Percentiles rank a stretch among this genome's conserved stretches.
Conservation (phyloP, 1,140 invertebrate species). For the Orchesella cincta region DNA sequence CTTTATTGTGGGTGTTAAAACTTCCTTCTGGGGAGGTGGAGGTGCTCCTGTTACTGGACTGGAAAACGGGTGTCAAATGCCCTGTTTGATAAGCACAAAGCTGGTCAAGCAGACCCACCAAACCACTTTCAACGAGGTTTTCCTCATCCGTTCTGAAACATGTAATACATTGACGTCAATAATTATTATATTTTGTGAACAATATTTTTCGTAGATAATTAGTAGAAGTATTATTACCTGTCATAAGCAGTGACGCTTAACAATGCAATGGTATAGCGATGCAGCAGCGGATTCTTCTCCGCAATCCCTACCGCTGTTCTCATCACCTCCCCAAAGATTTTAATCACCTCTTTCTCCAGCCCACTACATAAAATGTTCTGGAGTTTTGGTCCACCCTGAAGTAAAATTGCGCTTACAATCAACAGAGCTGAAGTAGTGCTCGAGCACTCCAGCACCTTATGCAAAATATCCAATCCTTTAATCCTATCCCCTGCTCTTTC, state of each 20-base stretch:
- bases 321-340: slow-evolving; percentile 14
- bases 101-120: slow-evolving; percentile 27
- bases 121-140: slow-evolving; percentile 22
- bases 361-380: slow-evolving; percentile 7
- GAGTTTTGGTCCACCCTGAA: background rate
- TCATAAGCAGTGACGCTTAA: slow-evolving; percentile 24
- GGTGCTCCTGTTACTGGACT: background rate
- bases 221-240: too few relatives aligned
- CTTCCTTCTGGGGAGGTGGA: background rate
- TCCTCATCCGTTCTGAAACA: slow-evolving; percentile 24
- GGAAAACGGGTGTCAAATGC: background rate
- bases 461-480: background rate
- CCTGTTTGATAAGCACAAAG: slow-evolving; percentile 25
- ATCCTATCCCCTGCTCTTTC: slow-evolving; percentile 13
- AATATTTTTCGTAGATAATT: too few relatives aligned
- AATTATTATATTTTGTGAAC: too few relatives aligned
- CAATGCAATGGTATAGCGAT: slow-evolving; percentile 15
- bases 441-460: slow-evolving; percentile 16
- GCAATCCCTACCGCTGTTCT: slow-evolving; percentile 12
- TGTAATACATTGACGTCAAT: too few relatives aligned
- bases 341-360: slow-evolving; percentile 9
- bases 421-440: background rate
- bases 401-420: background rate
- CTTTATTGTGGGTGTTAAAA: background rate
- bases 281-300: slow-evolving; percentile 6